A percentile compares a stretch with the other conserved stretches of the same genome.
These are phyloP conservation scores for Otus scops DNA, from an alignment of 2,797 vertebrate genomes.

Conservation along the genomic window DNA sequence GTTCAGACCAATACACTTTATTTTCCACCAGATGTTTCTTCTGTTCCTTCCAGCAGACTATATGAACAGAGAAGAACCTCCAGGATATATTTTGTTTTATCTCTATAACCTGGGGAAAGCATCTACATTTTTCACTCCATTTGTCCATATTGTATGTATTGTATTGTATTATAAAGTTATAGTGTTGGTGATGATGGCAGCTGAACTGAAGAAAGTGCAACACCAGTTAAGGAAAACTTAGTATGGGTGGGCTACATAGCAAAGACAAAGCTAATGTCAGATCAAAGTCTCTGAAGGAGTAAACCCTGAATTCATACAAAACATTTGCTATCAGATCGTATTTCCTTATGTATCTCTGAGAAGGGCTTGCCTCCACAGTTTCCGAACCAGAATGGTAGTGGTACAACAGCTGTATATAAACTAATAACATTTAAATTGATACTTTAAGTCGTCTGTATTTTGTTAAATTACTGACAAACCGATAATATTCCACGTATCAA, in stretches of 20 bases:
- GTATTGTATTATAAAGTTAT: not conserved
- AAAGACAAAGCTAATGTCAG: not conserved
- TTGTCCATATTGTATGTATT: not conserved
- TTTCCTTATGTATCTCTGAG: not conserved
- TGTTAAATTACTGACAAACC: not conserved
- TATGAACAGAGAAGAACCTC: not conserved
- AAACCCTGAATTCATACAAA: not conserved
- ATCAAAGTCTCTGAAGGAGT: not conserved
- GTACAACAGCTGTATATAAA: not conserved
- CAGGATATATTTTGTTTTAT: not conserved
- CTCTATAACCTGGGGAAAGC: not conserved
- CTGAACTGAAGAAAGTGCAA: not conserved
- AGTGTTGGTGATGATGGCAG: not conserved
- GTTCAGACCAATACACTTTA: not conserved
- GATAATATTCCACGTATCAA: not conserved
- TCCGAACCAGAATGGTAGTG: not conserved
- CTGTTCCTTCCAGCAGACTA: not conserved
- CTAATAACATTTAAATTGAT: not conserved
- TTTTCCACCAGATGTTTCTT: not conserved
- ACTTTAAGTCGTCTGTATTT: not conserved
- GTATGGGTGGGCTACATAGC: not conserved
- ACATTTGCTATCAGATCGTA: not conserved
- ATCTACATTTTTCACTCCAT: not conserved
- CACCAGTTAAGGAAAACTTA: not conserved
- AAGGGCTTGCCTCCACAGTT: not conserved